Base-by-base conservation (phyloP, 2,797 vertebrate species). In the Lutjanus campechanus region DNA sequence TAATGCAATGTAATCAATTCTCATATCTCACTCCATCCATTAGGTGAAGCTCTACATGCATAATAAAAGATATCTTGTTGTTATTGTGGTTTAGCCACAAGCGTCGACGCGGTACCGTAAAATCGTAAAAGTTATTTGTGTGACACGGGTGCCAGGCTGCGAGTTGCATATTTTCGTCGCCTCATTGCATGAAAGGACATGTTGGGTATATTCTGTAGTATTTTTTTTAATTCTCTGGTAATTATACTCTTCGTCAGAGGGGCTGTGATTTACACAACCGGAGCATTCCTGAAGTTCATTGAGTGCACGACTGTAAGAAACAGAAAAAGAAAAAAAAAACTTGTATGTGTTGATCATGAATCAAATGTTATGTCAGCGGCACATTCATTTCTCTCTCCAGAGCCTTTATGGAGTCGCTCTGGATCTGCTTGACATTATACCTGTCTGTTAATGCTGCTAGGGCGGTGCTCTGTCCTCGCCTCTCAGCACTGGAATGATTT, bases 401-500 rank as follows among this genome's bases (percentile, higher is more conserved):
- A 12, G 10, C 25, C 25, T 70, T 6, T 41, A 11, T 17, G 17
- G 8, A 19, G 55, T 8, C 40, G 43, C 29, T 59, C 17, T 46
- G 49, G 29, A 60, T 50, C 40, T 58, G n/a, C 2, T 29, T 75
- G 15, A 44, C 73, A 64, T 73, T 71, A 69, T 67, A 66, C 73
- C 76, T 85, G 74, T 78, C 36, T 69, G 58, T 68, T 22, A 4
- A n/a, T 59, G 65, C 22, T 49, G 22, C n/a, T 19, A 51, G 55
- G 29, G 56, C 4, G 10, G 20, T 10, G 9, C 11, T 19, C 44
- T 40, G 47, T 76, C 58, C 71, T 76, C 40, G 6, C 74, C 76
- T 54, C 58, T 19, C 22, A 17, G 40, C 9, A 0, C 56, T 62
- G 76, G 70, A 81, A 85, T 86, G 78, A 49, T 82, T 90, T 62